These are phyloP conservation scores for Aplysia californica DNA, from an alignment of 1,140 invertebrate species.

Conservation along the genomic window DNA sequence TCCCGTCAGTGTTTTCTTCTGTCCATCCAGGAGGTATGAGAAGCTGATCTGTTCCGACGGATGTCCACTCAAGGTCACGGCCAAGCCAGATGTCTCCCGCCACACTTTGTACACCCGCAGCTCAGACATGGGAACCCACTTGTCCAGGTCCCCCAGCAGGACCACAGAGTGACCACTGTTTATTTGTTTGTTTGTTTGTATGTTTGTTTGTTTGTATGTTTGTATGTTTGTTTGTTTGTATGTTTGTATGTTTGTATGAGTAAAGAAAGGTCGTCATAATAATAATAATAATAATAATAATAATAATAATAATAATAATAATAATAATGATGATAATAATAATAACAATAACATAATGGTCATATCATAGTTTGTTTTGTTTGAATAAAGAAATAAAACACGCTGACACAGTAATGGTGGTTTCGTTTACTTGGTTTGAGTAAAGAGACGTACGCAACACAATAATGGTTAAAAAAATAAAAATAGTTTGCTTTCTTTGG, in stretches of 20 bases:
- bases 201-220: neutral
- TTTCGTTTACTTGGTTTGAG: no score
- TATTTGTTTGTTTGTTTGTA: neutral
- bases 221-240: neutral
- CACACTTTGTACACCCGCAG: neutral
- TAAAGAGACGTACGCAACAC: no score
- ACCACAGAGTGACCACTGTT: neutral
- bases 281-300: no score
- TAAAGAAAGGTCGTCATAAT: no score
- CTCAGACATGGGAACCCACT: constrained; percentile 26
- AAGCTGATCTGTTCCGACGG: neutral
- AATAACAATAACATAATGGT: no score
- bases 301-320: no score
- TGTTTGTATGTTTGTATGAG: neutral
- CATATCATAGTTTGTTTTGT: no score
- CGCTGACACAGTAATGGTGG: no score
- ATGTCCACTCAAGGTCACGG: neutral
- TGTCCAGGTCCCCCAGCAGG: constrained; percentile 18
- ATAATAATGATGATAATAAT: no score
- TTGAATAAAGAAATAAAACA: no score
- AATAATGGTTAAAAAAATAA: no score
- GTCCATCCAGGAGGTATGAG: neutral
- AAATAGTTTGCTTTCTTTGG: no score
- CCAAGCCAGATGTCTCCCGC: neutral
- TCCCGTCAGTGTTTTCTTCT: neutral